phyloP scores from a whole-genome alignment of 2,888 invertebrate species.

The Agrochola lota region DNA sequence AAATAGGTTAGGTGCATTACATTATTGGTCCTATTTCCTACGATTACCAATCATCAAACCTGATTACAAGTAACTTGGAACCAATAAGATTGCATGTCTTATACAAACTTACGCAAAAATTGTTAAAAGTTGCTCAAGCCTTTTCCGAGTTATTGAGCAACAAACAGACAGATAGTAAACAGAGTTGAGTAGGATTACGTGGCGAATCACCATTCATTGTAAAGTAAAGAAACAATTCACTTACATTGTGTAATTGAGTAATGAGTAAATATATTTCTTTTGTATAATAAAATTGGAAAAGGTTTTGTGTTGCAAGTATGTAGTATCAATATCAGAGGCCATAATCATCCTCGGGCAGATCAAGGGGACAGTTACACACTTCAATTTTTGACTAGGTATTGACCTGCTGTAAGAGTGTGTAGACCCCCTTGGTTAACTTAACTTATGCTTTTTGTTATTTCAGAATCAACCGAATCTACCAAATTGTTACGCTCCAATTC shows the following conservation, averaged over 20 bases:
- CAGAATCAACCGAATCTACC: too few relatives aligned
- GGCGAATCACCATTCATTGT: constrained; percentile 39
- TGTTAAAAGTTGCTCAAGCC: constrained; percentile 22
- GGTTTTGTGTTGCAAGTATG: constrained; percentile 47
- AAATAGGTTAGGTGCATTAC: not conserved
- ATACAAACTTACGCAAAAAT: constrained; percentile 30
- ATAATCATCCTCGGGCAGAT: not conserved
- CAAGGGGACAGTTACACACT: not conserved
- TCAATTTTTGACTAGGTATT: too few relatives aligned
- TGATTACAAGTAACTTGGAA: constrained; percentile 1
- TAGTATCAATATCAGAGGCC: not conserved
- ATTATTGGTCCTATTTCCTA: not conserved
- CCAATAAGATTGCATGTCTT: constrained; percentile 24
- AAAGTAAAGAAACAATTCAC: constrained; percentile 37
- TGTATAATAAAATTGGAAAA: not conserved
- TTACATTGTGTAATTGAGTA: constrained; percentile 44
- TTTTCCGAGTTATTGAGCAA: constrained; percentile 47
- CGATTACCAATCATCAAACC: not conserved
- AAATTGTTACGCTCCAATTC: too few relatives aligned
- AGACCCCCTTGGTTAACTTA: too few relatives aligned
- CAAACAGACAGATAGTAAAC: constrained; percentile 39
- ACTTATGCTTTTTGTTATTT: too few relatives aligned
- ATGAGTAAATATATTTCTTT: constrained; percentile 17
- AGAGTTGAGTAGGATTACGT: constrained; percentile 42
- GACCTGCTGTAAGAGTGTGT: too few relatives aligned